phyloP scores from a whole-genome alignment of 2,113 vertebrate genomes.

The Cyprinodon variegatus region DNA sequence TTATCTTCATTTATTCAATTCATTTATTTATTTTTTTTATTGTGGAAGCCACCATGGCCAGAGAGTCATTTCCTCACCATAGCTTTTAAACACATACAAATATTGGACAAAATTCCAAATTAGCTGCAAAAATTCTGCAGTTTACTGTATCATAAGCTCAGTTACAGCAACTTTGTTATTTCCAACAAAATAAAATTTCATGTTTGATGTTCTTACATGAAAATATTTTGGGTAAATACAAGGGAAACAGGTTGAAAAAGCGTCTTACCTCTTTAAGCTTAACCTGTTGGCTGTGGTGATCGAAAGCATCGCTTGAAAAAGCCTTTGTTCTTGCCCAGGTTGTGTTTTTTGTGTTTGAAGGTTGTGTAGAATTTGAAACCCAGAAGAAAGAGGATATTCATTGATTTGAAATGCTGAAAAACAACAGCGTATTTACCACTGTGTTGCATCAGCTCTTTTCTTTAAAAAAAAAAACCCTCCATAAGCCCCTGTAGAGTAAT shows the following conservation, averaged over 20 bases:
- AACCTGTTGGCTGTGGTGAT: background rate
- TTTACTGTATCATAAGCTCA: too few relatives aligned
- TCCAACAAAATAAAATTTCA: background rate
- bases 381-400: too few relatives aligned
- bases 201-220: background rate
- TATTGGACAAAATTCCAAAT: too few relatives aligned
- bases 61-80: too few relatives aligned
- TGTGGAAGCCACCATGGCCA: too few relatives aligned
- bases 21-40: too few relatives aligned
- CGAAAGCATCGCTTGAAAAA: background rate
- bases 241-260: background rate
- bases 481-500: background rate
- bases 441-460: constrained; percentile 7
- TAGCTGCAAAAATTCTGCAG: too few relatives aligned
- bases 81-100: too few relatives aligned
- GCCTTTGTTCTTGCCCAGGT: background rate
- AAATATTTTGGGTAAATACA: background rate
- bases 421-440: background rate
- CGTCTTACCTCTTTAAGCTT: too few relatives aligned
- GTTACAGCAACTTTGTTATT: too few relatives aligned
- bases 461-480: background rate
- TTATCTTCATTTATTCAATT: too few relatives aligned
- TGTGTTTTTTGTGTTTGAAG: background rate
- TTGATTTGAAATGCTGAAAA: background rate
- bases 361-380: background rate